Evolutionary conservation across 2,797 vertebrate genomes (phyloP), one percentile per base, ranked within the genome.

Genomic region (Bufotes viridis): DNA sequence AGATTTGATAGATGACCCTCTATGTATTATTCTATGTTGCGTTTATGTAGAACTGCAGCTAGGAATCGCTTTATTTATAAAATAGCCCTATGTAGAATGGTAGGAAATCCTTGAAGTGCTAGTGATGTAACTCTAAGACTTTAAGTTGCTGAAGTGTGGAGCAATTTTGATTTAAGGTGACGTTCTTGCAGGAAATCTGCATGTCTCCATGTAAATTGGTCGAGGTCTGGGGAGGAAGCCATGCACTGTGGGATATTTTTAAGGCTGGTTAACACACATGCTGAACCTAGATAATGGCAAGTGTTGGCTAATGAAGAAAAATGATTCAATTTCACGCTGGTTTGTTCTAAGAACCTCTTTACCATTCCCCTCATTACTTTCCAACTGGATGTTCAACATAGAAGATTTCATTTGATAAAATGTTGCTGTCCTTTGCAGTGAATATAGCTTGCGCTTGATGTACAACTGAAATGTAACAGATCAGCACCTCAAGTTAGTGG

Each of bases 301-400:
- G 29, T 53, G 17, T 51, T 14, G 15, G 51, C 86, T 92, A 90
- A 91, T 90, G 91, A 93, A 91, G 92, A 93, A 90, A 91, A 93
- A 93, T 1, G 13, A 89, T 88, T 90, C 87, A 42, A 79, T 90
- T 91, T 89, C 42, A 34, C 89, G 51, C 88, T 85, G 90, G 13
- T 88, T 89, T 92, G 86, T 90, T 89, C 75, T 92, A 91, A 89
- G 91, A 93, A 92, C 89, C 90, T 89, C 91, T 92, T 92, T 90
- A 90, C 92, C 90, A 87, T 91, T 92, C 90, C 87, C 88, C 70
- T 92, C 76, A 79, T 93, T 90, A 90, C 85, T 75, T 91, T 92
- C 20, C 65, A 55, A 89, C 85, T 92, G 57, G 90, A 6, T 55
- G 26, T 90, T 90, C 91, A 91, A 93, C 29, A 18, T 18, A 74